Base-by-base conservation (phyloP, 2,797 vertebrate genomes). In the Chaetodon trifasciatus region DNA sequence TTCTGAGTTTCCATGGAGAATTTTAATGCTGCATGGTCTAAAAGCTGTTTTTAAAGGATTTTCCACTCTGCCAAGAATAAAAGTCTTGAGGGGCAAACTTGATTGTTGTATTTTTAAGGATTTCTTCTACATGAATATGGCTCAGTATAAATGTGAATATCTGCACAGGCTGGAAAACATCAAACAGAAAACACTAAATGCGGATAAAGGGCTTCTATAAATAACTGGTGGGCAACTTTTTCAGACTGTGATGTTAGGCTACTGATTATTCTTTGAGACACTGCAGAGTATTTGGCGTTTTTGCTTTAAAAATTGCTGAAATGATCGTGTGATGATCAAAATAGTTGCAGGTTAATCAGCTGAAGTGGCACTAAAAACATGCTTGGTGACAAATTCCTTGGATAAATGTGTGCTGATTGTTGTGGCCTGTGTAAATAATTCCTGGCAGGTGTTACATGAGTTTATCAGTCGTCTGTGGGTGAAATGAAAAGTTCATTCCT, bases 401-500 rank as follows among this genome's bases (percentile, higher is more conserved):
- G 11, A 1, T 24, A 28, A n/a, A 23, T 46, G 3, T 72, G 16
- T 28, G 40, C 8, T 15, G 40, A 17, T 21, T 44, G 68, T 42
- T 69, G 23, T 47, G 5, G 40, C 9, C 13, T 7, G 32, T 49
- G 17, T 49, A 17, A 56, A 47, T 42, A 4, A 44, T 52, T 57
- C 17, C 16, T 52, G 8, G 13, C 56, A 19, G 15, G 8, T 42
- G 32, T 78, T 57, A 42, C 40, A 12, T 50, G 2, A 53, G 11
- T 50, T 78, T 58, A 11, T 81, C 62, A 9, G 65, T 65, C 37
- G 3, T 67, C 21, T 78, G 32, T 55, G 13, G 24, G 23, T 55
- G 57, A 70, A 76, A 82, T 65, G 24, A 57, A 76, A 79, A 53
- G 52, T 71, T 52, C 32, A 74, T 76, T 82, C 60, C 61, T 75